Evolutionary conservation across 2,888 invertebrate species (phyloP).

Genomic region (Idaea aversata): DNA sequence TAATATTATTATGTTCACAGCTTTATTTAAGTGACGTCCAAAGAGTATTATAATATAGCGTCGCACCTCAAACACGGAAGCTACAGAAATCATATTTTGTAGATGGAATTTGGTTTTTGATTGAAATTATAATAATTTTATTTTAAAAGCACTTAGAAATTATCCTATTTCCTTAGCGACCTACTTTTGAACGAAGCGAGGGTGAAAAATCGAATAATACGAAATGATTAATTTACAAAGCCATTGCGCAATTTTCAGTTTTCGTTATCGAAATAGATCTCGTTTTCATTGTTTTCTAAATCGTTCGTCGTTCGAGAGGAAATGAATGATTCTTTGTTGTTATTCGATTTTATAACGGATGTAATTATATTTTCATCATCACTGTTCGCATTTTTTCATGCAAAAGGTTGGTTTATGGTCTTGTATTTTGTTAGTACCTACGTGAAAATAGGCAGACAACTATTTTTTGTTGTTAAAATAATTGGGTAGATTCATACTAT

Average conservation of each 20-base stretch:
- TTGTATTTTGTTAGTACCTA: neutral
- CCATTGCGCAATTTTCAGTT: neutral
- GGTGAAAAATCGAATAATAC: neutral
- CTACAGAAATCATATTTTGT: too few relatives aligned
- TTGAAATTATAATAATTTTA: too few relatives aligned
- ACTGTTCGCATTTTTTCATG: neutral
- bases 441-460: too few relatives aligned
- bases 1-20: too few relatives aligned
- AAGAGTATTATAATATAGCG: too few relatives aligned
- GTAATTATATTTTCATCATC: neutral
- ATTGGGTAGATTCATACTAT: too few relatives aligned
- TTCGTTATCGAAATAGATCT: neutral
- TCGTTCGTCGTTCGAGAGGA: neutral
- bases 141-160: neutral
- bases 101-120: too few relatives aligned
- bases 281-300: neutral
- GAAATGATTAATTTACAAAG: slow-evolving; percentile 1
- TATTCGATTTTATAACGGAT: neutral
- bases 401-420: neutral
- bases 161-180: neutral
- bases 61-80: too few relatives aligned
- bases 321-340: slow-evolving; percentile 1
- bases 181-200: neutral
- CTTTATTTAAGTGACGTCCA: too few relatives aligned
- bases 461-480: too few relatives aligned